Evolutionary conservation across 2,888 invertebrate genomes (phyloP).

Genomic region (Temnothorax ravouxi): DNA sequence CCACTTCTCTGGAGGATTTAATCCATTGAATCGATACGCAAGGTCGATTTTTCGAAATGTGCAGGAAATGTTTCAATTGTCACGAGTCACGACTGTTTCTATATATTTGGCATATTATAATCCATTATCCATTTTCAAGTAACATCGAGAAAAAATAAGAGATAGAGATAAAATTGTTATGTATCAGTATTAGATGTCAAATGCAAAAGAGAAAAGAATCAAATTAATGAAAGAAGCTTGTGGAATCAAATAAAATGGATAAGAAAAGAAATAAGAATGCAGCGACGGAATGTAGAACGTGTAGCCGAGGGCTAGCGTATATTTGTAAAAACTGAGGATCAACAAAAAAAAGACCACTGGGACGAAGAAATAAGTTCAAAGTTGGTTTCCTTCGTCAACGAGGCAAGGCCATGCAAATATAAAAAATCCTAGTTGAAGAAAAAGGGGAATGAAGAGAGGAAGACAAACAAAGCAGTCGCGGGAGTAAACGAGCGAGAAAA

Average conservation of each 20-base stretch:
- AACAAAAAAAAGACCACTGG: conserved; percentile 14
- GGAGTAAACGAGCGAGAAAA: conserved; percentile 60
- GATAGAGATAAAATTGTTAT: not conserved
- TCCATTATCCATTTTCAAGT: not conserved
- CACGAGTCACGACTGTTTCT: not conserved
- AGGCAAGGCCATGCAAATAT: not conserved
- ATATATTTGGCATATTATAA: not conserved
- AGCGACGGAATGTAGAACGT: not conserved
- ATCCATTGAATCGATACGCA: conserved; percentile 24
- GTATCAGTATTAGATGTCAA: not conserved
- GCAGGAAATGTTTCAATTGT: not conserved
- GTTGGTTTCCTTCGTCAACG: not conserved
- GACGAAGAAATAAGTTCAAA: conserved; percentile 18
- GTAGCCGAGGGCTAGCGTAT: not conserved
- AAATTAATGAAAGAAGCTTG: not conserved
- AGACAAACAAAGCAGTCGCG: not conserved
- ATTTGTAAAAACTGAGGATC: not conserved
- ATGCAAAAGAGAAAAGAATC: not conserved
- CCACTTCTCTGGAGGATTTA: conserved; percentile 40
- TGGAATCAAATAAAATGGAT: not conserved
- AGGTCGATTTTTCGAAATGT: conserved; percentile 1
- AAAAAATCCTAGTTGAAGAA: not conserved
- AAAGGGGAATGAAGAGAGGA: not conserved
- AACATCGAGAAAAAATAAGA: not conserved
- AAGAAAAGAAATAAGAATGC: not conserved